Evolutionary conservation across 2,797 vertebrate genomes (phyloP).

Genomic region (Percopsis omiscomaycus): DNA sequence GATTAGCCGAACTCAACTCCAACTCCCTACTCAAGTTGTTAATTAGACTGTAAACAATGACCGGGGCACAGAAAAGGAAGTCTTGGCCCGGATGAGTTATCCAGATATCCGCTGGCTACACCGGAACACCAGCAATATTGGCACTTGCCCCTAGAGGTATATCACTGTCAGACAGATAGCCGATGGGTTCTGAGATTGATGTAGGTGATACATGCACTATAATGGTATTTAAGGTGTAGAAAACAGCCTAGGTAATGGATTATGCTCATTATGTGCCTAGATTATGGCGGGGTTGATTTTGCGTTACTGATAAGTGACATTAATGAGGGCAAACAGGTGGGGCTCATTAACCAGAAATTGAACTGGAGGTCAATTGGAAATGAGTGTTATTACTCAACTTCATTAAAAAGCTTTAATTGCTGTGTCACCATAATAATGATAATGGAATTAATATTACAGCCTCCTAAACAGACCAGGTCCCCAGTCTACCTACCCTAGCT

Average conservation of each 20-base stretch:
- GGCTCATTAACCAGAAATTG: conserved; percentile 60
- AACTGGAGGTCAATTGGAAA: conserved; percentile 64
- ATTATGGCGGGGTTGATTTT: conserved; percentile 50
- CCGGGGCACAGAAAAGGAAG: too few relatives aligned
- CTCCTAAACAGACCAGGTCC: conserved; percentile 49
- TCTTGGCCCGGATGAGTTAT: too few relatives aligned
- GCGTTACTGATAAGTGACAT: conserved; percentile 51
- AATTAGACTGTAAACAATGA: too few relatives aligned
- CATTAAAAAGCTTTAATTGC: conserved; percentile 64
- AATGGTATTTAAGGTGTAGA: conserved; percentile 18
- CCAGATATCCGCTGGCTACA: too few relatives aligned
- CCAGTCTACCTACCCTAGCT: conserved; percentile 22
- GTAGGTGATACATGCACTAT: too few relatives aligned
- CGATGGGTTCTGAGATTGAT: too few relatives aligned
- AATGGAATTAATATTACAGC: conserved; percentile 54
- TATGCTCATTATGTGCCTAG: conserved; percentile 45
- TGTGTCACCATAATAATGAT: conserved; percentile 61
- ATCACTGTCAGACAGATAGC: too few relatives aligned
- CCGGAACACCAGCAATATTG: too few relatives aligned
- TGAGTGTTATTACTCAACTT: conserved; percentile 61
- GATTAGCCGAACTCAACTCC: too few relatives aligned
- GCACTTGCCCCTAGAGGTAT: too few relatives aligned
- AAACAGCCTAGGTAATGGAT: conserved; percentile 21
- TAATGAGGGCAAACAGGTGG: conserved; percentile 68
- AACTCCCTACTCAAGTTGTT: too few relatives aligned